A percentile compares a stretch with the other conserved stretches of the same genome.
Conservation (phyloP, 2,888 invertebrate species). For the Microctonus brassicae region DNA sequence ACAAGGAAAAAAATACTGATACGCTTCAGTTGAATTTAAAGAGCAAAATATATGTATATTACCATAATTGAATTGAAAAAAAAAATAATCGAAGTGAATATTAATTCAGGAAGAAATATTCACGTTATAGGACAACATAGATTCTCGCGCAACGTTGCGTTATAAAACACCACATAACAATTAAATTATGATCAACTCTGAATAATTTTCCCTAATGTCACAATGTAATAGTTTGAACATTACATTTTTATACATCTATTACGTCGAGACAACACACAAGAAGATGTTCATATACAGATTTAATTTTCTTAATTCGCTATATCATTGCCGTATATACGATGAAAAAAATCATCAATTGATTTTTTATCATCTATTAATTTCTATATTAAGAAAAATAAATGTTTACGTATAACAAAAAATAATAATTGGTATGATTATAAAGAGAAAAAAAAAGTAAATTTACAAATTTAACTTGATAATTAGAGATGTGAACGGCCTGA, state of each 20-base stretch:
- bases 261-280: conserved; percentile 27
- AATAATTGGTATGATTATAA: neutral
- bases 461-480: neutral
- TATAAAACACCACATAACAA: neutral
- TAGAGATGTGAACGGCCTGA: neutral
- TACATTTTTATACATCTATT: conserved; percentile 44
- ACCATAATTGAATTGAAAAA: neutral
- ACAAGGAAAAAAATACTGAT: too few species aligned
- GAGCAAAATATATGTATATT: too few species aligned
- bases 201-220: neutral
- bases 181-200: neutral
- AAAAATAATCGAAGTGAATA: neutral
- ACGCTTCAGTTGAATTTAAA: too few species aligned
- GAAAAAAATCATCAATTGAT: neutral
- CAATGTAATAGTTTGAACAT: conserved; percentile 23
- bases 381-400: neutral
- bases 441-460: neutral
- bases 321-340: neutral
- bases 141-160: neutral
- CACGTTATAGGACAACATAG: neutral
- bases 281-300: conserved; percentile 25
- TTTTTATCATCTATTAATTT: neutral
- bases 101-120: neutral
- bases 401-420: neutral
- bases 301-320: neutral